Evolutionary conservation across 2,797 vertebrate genomes (phyloP).

Genomic region (Dryobates pubescens): DNA sequence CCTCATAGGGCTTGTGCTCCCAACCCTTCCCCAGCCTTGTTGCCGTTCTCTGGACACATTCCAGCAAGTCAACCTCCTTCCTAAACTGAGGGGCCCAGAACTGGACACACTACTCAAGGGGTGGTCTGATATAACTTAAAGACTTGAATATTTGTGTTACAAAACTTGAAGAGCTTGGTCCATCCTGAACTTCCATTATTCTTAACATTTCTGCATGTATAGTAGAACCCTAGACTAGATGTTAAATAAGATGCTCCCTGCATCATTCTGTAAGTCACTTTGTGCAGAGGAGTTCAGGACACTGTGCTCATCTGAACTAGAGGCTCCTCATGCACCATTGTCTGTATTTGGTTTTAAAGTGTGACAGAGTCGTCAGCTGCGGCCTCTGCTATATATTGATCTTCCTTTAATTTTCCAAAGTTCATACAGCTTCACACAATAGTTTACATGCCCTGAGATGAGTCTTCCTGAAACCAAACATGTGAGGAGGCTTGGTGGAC

Average conservation of each 20-base stretch:
- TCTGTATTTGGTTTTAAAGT: not conserved
- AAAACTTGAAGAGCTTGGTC: not conserved
- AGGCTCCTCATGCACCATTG: fast-evolving
- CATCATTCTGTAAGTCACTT: fast-evolving
- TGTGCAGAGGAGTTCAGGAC: not conserved
- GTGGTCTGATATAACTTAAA: not conserved
- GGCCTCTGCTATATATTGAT: not conserved
- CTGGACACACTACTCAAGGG: too few relatives aligned
- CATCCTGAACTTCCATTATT: not conserved
- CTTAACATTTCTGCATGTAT: not conserved
- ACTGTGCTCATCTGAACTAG: not conserved
- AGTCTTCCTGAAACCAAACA: not conserved
- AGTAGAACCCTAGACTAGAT: not conserved
- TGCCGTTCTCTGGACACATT: too few relatives aligned
- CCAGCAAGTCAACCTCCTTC: too few relatives aligned
- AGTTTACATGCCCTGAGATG: not conserved
- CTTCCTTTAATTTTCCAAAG: not conserved
- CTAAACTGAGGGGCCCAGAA: too few relatives aligned
- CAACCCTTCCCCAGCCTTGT: too few relatives aligned
- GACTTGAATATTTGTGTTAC: not conserved
- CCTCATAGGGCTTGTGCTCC: too few relatives aligned
- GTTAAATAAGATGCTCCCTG: not conserved
- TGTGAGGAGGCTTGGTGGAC: not conserved
- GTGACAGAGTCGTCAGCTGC: not conserved
- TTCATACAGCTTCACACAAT: not conserved